Base-by-base conservation (phyloP, 2,113 vertebrate genomes). In the Pyxicephalus adspersus region DNA sequence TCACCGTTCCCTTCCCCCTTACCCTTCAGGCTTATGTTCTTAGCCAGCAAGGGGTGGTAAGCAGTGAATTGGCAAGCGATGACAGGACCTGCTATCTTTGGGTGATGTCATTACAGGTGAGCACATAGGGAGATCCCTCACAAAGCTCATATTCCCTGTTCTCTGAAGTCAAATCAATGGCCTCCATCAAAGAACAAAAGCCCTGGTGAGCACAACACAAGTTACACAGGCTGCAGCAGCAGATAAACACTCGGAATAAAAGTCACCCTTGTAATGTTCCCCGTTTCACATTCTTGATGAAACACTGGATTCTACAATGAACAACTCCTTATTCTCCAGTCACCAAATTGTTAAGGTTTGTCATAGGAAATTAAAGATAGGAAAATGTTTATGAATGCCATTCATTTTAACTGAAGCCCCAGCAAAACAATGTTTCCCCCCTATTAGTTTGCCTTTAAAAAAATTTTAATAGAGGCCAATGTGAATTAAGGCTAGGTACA, bases 71-170 rank as follows among this genome's bases (percentile, higher is more conserved):
- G 67, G 78, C 78, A 80, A 63, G 67, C 72, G 78, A 63, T 72
- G 78, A 80, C 66, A 80, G 78, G 67, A 80, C 66, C 77, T 80
- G 66, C 66, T 71, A 71, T 45, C 66, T 45, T 22, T 50, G 29
- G 66, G n/a, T 80, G 78, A 80, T 64, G 78, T 80, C 64, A 79
- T 17, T 50, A 51, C 77, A 79, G 77, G 77, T 79, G 77, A 67
- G 54, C 64, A 68, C 65, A 79, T 68, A 68, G 61, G 45, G 77
- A 79, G 28, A 67, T 68, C 64, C 77, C 64, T 50, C 58, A 58
- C 54, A 60, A 60, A 68, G 51, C 6, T 13, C 22, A 45, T 13
- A 20, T 51, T 6, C 34, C n/a, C n/a, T 54, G 15, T 26, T 2
- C 22, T 61, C 60, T 28, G 26, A 50, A 52, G 19, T 29, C 60